phyloP scores from a whole-genome alignment of 2,113 vertebrate genomes.

The Albula goreensis region DNA sequence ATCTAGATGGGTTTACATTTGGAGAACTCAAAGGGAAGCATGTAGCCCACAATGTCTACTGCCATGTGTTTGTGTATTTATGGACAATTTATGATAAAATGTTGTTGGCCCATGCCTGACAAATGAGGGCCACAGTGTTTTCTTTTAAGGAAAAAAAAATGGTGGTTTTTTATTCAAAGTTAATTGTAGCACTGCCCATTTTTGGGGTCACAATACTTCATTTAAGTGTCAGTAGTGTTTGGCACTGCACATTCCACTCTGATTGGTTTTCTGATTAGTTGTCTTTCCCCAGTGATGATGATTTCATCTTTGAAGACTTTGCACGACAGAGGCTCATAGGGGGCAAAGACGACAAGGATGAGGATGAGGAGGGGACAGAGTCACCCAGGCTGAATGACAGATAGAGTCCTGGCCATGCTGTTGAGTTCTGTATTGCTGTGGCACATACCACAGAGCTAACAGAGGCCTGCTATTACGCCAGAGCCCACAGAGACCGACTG shows the following conservation, averaged over 20 bases:
- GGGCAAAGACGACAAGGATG: constrained; percentile 84
- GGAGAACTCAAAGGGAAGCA: too few relatives aligned
- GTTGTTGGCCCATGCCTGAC: too few relatives aligned
- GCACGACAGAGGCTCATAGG: constrained; percentile 89
- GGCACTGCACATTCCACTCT: neutral
- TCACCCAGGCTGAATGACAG: constrained; percentile 81
- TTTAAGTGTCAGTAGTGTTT: neutral
- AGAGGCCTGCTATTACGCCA: constrained; percentile 47
- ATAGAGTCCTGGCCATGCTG: constrained; percentile 59
- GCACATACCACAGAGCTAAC: constrained; percentile 41
- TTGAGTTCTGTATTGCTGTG: constrained; percentile 38
- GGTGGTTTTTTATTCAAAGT: too few relatives aligned
- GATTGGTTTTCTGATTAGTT: neutral
- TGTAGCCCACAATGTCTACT: too few relatives aligned
- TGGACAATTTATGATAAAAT: too few relatives aligned
- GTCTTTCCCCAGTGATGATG: constrained; percentile 78
- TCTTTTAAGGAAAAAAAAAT: too few relatives aligned
- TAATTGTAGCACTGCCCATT: too few relatives aligned
- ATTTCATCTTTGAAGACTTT: constrained; percentile 95
- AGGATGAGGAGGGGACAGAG: constrained; percentile 81
- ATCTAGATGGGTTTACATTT: too few relatives aligned
- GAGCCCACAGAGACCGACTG: constrained; percentile 57
- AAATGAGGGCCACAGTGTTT: too few relatives aligned
- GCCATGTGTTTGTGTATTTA: too few relatives aligned
- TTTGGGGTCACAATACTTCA: too few relatives aligned